Evolutionary conservation across 2,888 invertebrate species (phyloP), one percentile per base, ranked within the genome.

Genomic region (Ophion ellenae): DNA sequence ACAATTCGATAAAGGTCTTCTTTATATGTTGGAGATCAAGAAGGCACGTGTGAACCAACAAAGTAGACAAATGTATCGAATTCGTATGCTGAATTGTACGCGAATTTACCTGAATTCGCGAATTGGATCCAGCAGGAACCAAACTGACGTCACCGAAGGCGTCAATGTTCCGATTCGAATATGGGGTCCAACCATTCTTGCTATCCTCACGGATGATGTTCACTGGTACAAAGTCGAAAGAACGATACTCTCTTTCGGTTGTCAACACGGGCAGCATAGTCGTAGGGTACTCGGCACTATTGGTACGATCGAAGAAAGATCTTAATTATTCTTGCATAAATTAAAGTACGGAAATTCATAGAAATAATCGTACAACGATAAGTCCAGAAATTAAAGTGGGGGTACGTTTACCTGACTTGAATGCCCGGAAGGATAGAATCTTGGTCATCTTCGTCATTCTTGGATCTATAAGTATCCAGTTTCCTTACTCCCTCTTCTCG

Each of bases 1-100:
- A 63, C 0, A 97, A 97, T 28, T 47, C 5, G 0, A 14, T 40
- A 40, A 10, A 63, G 45, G 88, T 97, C 96, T 90, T 95, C 94
- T 6, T 89, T 88, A 6, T 17, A 63, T 11, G 1, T 10, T 28
- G 11, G 11, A 69, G 9, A 70, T 59, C 5, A 28, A 28, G 84
- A 82, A 11, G 91, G 3, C 40, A 45, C 67, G n/a, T 20, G 28
- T 69, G n/a, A 2, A 10, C 7, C 24, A 24, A 47, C 20, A 17
- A n/a, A 59, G 28, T 59, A 2, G 28, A 20, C 5, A 14, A 74
- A 45, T 66, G 57, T 7, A 14, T 32, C n/a, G 0, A 75, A 69
- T 20, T 64, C n/a, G 40, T 36, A 5, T 17, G 28, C 67, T 59
- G 20, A 20, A 53, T 11, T 28, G 45, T 14, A 69, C 32, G 9